A percentile compares a stretch with the other conserved stretches of the same genome.
These are phyloP conservation scores for Clitarchus hookeri DNA, from an alignment of 2,888 invertebrate genomes.

Conservation along the genomic window DNA sequence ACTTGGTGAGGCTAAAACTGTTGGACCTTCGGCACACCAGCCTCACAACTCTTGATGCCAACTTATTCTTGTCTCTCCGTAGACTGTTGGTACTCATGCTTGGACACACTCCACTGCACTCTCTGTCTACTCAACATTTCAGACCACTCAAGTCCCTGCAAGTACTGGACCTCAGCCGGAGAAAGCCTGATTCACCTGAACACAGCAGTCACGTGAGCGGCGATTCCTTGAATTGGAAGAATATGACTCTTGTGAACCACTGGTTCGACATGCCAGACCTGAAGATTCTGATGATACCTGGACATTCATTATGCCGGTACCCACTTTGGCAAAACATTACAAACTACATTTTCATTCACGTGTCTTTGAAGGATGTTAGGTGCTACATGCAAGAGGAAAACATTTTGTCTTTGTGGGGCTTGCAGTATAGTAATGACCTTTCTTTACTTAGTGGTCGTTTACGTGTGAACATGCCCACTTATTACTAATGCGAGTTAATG, in stretches of 20 bases:
- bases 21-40: neutral
- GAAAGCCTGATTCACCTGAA: neutral
- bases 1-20: neutral
- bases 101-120: neutral
- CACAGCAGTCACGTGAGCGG: neutral
- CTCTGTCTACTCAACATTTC: neutral
- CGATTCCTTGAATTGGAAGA: neutral
- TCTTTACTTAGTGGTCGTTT: neutral
- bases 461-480: neutral
- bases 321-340: neutral
- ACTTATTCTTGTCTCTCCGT: neutral
- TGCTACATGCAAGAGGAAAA: neutral
- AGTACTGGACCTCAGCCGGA: neutral
- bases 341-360: neutral
- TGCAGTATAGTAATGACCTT: neutral
- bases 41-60: neutral
- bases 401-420: neutral
- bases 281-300: slow-evolving; percentile 14
- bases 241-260: neutral
- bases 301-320: neutral
- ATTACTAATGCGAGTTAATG: neutral
- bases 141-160: neutral
- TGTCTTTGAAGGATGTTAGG: slow-evolving; percentile 3
- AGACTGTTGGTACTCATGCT: neutral
- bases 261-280: slow-evolving; percentile 1